phyloP scores from a whole-genome alignment of 2,888 invertebrate genomes.

The Drosophila nr. perissopoda region DNA sequence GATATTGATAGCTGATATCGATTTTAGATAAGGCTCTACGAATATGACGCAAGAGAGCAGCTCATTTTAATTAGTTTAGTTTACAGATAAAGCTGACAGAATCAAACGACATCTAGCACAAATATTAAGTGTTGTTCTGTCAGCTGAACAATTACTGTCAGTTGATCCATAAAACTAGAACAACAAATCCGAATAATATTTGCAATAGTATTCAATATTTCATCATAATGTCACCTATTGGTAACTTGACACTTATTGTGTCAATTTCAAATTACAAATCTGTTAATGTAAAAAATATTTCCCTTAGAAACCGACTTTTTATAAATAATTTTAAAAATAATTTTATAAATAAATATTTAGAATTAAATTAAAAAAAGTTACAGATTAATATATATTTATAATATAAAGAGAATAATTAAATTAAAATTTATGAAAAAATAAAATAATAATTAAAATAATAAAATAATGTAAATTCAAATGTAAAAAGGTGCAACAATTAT shows the following conservation, averaged over 20 bases:
- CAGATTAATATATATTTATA: neutral
- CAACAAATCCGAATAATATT: neutral
- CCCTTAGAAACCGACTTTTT: neutral
- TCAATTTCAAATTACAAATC: neutral
- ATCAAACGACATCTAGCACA: slow-evolving; percentile 19
- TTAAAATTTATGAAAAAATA: too few species aligned
- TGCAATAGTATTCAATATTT: neutral
- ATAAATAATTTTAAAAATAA: neutral
- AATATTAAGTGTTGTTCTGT: slow-evolving; percentile 13
- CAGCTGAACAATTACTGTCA: slow-evolving; percentile 38
- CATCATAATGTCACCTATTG: neutral
- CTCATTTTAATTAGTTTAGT: slow-evolving; percentile 22
- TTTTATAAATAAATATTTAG: neutral
- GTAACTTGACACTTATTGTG: neutral
- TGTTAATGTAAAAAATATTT: neutral
- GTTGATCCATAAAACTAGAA: slow-evolving; percentile 2
- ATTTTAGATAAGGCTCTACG: slow-evolving; percentile 34
- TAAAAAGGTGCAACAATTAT: neutral
- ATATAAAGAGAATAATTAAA: neutral
- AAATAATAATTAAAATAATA: neutral
- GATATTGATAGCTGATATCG: slow-evolving; percentile 22
- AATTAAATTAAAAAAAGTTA: neutral
- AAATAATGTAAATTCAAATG: neutral
- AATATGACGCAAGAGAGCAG: slow-evolving; percentile 25
- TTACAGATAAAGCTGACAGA: slow-evolving; percentile 37